These are phyloP conservation scores for Stegophylla sp. DNA, from an alignment of 2,888 invertebrate species.

Conservation along the genomic window DNA sequence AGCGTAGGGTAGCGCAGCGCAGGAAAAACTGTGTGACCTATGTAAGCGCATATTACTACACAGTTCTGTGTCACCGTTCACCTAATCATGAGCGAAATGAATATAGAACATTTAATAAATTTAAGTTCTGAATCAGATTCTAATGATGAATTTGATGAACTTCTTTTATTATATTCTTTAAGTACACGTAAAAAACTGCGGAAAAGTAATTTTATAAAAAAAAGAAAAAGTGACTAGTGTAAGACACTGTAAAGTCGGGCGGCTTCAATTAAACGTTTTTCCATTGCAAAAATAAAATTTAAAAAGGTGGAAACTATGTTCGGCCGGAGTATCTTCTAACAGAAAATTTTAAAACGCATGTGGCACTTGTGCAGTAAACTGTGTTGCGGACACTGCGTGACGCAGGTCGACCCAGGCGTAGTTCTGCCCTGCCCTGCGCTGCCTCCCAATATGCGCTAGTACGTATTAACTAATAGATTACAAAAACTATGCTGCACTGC, in stretches of 20 bases:
- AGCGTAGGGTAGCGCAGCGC: constrained; percentile 6
- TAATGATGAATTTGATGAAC: too few species aligned
- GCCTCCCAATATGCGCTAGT: constrained; percentile 1
- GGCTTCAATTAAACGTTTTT: too few species aligned
- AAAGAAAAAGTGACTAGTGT: too few species aligned
- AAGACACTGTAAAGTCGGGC: too few species aligned
- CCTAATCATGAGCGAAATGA: neutral
- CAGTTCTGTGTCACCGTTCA: constrained; percentile 27
- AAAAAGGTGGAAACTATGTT: too few species aligned
- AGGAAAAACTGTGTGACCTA: constrained; percentile 2
- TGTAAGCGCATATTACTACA: constrained; percentile 19
- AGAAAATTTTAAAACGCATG: neutral
- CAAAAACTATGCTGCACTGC: constrained; percentile 17
- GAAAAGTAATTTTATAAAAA: too few species aligned
- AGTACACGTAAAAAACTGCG: too few species aligned
- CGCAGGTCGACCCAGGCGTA: constrained; percentile 11
- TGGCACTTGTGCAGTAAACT: constrained; percentile 28
- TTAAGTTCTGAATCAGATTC: constrained; percentile 11
- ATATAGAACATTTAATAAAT: constrained; percentile 1
- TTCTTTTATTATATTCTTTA: too few species aligned
- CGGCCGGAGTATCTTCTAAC: neutral
- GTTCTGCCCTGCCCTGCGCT: neutral
- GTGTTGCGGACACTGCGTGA: constrained; percentile 21
- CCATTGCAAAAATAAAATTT: too few species aligned
- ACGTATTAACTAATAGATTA: constrained; percentile 1